A percentile compares a stretch with the other conserved stretches of the same genome.
Conservation (phyloP, 2,113 vertebrate genomes). For the Spea bombifrons region DNA sequence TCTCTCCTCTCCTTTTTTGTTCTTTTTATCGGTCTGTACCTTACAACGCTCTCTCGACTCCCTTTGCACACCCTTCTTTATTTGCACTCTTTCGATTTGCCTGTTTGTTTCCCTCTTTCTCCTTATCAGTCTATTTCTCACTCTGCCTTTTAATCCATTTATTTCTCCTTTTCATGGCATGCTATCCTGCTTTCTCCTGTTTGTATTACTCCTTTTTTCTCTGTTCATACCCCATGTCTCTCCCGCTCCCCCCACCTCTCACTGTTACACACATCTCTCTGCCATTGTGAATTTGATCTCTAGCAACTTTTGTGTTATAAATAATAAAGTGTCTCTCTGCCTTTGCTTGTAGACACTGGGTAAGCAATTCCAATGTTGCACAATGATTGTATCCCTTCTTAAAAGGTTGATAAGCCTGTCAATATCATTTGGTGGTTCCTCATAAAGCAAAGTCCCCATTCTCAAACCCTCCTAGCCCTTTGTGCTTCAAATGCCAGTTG, state of each 20-base stretch:
- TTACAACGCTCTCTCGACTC: background rate
- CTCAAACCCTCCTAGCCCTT: no score
- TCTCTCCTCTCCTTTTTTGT: background rate
- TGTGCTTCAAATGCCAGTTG: background rate
- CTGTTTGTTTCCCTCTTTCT: background rate
- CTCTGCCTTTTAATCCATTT: background rate
- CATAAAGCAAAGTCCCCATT: no score
- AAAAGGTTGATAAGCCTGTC: no score
- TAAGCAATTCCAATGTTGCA: no score
- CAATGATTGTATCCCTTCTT: no score
- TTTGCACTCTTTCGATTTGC: background rate
- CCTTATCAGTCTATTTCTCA: background rate
- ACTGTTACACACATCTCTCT: background rate
- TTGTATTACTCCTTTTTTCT: no score
- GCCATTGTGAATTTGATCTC: background rate
- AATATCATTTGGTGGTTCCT: no score
- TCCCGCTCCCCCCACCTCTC: no score
- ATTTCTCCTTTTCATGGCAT: no score
- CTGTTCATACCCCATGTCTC: no score
- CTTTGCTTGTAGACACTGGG: no score
- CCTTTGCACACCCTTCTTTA: constrained; percentile 18
- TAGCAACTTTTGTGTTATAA: background rate
- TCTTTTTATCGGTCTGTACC: constrained; percentile 6
- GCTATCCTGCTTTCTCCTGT: no score
- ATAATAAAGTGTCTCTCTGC: background rate